Percentiles rank a stretch among this genome's conserved stretches.
Evolutionary conservation across 2,888 invertebrate species (phyloP).

Genomic region (Trissolcus brochymenae): DNA sequence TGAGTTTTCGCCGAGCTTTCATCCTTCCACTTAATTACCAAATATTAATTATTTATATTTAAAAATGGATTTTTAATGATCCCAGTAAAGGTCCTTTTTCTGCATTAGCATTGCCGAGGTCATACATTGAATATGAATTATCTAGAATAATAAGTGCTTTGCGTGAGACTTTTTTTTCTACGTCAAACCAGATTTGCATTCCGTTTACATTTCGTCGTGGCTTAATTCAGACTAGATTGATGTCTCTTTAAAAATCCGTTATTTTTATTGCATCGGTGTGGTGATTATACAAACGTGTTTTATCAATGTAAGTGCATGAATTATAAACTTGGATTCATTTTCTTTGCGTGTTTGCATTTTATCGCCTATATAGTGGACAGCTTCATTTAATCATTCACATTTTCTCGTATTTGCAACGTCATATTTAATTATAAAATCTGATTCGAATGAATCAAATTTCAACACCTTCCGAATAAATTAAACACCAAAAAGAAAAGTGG

Average conservation of each 20-base stretch:
- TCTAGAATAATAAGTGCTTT: constrained; percentile 15
- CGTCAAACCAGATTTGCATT: constrained; percentile 30
- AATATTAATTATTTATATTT: constrained; percentile 21
- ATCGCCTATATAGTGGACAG: no score
- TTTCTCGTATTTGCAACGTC: no score
- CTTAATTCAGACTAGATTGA: constrained; percentile 16
- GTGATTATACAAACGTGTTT: no score
- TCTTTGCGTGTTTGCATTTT: neutral
- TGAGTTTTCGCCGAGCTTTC: neutral
- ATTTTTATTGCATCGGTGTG: constrained; percentile 8
- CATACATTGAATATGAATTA: constrained; percentile 21
- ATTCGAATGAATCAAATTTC: no score
- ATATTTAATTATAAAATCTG: no score
- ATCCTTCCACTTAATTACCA: constrained; percentile 12
- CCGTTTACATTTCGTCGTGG: constrained; percentile 19
- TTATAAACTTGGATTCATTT: neutral
- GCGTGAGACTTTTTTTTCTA: constrained; percentile 14
- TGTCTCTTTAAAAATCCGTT: constrained; percentile 32
- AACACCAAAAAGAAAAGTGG: no score
- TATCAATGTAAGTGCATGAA: no score
- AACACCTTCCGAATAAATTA: no score
- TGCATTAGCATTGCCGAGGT: constrained; percentile 2
- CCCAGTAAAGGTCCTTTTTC: neutral
- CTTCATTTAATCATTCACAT: no score
- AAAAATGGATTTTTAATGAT: constrained; percentile 14